phyloP scores from a whole-genome alignment of 2,888 invertebrate genomes.

The Dexiosoma caninum region DNA sequence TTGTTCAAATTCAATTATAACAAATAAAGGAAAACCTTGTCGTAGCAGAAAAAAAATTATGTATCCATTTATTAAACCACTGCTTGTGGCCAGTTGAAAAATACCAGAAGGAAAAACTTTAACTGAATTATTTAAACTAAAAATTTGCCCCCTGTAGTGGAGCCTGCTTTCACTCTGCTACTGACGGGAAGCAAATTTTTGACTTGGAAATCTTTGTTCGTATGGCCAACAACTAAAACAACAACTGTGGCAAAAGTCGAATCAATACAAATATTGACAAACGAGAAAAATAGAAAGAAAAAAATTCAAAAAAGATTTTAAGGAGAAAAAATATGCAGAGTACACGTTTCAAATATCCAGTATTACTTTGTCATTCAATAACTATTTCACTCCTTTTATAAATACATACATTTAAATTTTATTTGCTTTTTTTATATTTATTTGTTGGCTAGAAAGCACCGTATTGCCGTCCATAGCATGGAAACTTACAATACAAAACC shows the following conservation, averaged over 20 bases:
- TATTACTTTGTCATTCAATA: constrained; percentile 8
- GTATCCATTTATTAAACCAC: constrained; percentile 11
- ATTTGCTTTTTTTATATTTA: neutral
- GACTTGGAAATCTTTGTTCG: neutral
- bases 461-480: constrained; percentile 6
- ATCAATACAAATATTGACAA: constrained; percentile 19
- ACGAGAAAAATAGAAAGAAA: neutral
- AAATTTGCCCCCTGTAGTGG: neutral
- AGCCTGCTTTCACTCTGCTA: neutral
- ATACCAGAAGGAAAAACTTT: neutral
- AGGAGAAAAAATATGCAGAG: neutral
- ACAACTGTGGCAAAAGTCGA: neutral
- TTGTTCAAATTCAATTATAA: constrained; percentile 12
- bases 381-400: constrained; percentile 26
- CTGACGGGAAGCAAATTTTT: constrained; percentile 9
- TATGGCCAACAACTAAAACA: neutral
- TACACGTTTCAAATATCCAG: constrained; percentile 18
- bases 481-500: constrained; percentile 33
- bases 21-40: neutral
- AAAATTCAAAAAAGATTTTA: neutral
- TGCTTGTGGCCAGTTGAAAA: neutral
- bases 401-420: neutral
- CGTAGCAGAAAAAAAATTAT: neutral
- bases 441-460: neutral
- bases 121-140: constrained; percentile 32